Conservation (phyloP, 2,888 invertebrate species). For the Chloroclysta siterata region DNA sequence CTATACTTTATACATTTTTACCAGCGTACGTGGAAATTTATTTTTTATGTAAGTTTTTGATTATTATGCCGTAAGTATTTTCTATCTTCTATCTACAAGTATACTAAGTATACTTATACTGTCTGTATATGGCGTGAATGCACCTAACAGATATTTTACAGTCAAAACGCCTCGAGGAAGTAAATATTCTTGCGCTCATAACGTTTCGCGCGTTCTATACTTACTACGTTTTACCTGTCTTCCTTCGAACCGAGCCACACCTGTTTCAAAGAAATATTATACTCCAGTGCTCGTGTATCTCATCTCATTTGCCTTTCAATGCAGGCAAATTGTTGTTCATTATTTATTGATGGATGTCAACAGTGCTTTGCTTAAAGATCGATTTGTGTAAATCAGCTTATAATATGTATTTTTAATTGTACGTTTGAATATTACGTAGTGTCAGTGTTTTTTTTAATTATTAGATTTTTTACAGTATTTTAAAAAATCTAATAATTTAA, state of each 20-base stretch:
- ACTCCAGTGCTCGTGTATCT: constrained; percentile 20
- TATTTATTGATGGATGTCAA: constrained; percentile 25
- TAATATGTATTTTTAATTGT: not conserved
- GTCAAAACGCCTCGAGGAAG: constrained; percentile 3
- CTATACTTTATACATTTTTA: too few species aligned
- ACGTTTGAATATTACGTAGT: too few species aligned
- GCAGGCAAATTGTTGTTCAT: constrained; percentile 32
- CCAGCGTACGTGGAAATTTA: too few species aligned
- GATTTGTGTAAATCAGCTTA: constrained; percentile 1
- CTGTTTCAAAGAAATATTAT: constrained; percentile 28
- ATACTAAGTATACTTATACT: too few species aligned
- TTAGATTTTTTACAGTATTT: too few species aligned
- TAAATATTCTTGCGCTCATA: not conserved
- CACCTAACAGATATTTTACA: constrained; percentile 1
- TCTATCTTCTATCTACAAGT: too few species aligned
- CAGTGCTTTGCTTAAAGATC: not conserved
- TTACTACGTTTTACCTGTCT: constrained; percentile 16
- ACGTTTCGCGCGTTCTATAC: constrained; percentile 5
- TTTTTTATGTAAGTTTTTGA: too few species aligned
- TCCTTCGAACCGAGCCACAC: constrained; percentile 12
- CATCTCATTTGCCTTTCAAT: constrained; percentile 33
- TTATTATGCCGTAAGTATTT: too few species aligned
- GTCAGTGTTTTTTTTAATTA: too few species aligned
- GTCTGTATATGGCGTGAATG: too few species aligned
- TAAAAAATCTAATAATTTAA: too few species aligned